phyloP scores from a whole-genome alignment of 2,113 vertebrate genomes.

The Neogobius melanostomus region DNA sequence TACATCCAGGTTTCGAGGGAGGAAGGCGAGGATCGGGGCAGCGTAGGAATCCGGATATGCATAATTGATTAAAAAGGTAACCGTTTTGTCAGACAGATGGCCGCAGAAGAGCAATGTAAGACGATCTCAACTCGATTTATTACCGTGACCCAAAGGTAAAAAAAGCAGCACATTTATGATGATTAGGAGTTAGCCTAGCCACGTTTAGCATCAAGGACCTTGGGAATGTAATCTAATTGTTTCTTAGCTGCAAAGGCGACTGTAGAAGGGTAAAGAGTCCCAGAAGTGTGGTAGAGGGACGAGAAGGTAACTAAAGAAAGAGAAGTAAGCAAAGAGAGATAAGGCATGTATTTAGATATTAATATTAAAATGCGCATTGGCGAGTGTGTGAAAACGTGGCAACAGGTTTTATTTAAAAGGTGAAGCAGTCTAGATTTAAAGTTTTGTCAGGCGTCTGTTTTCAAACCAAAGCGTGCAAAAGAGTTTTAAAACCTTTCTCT shows the following conservation, averaged over 20 bases:
- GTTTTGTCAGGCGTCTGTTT: too few species aligned
- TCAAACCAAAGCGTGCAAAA: too few species aligned
- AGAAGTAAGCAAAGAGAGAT: not conserved
- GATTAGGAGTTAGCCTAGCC: not conserved
- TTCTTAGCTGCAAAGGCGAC: constrained; percentile 21
- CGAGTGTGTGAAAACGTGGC: too few species aligned
- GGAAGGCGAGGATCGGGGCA: constrained; percentile 70
- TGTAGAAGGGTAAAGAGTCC: constrained; percentile 42
- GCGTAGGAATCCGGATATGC: constrained; percentile 62
- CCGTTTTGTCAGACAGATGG: constrained; percentile 54
- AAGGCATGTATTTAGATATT: too few species aligned
- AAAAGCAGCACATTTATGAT: not conserved
- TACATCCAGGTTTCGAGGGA: constrained; percentile 59
- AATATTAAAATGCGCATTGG: too few species aligned
- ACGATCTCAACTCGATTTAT: constrained; percentile 28
- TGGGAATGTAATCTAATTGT: constrained; percentile 42
- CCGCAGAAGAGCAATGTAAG: constrained; percentile 33
- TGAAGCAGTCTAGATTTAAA: too few species aligned
- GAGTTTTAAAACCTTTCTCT: too few species aligned
- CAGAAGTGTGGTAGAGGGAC: constrained; percentile 17
- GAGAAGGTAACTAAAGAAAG: constrained; percentile 2
- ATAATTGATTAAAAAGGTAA: constrained; percentile 60
- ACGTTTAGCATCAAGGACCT: not conserved
- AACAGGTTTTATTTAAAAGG: too few species aligned
- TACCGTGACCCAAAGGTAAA: not conserved